Conservation (phyloP, 2,113 vertebrate species). For the Brachypodius melanocephalos region DNA sequence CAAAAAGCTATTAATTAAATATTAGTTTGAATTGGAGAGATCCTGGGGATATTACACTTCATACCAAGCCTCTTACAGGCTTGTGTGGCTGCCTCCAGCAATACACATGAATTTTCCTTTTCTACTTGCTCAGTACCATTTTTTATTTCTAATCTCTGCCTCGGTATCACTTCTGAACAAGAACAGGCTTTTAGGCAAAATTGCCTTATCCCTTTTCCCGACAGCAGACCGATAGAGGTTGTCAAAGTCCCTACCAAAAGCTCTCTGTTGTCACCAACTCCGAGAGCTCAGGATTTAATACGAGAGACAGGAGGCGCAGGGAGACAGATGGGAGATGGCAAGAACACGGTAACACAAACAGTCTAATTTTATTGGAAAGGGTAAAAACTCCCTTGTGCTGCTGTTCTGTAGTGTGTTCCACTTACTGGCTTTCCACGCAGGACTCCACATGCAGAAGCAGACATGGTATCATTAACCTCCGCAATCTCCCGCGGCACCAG, state of each 20-base stretch:
- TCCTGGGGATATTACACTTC: background rate
- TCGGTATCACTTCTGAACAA: background rate
- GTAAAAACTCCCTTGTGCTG: background rate
- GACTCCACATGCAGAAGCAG: background rate
- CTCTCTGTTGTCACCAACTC: background rate
- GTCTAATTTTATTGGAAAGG: conserved; percentile 3
- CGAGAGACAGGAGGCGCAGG: background rate
- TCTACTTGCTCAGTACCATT: background rate
- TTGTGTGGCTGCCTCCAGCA: background rate
- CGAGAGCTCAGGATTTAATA: background rate
- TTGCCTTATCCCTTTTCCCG: background rate
- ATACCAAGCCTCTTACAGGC: background rate
- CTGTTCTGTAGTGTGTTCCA: background rate
- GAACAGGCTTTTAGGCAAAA: conserved; percentile 12
- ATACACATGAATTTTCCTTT: background rate
- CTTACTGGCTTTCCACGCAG: background rate
- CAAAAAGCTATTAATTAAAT: conserved; percentile 10
- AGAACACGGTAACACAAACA: background rate
- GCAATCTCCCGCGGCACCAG: background rate
- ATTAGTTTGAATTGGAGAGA: background rate
- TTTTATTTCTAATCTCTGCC: background rate
- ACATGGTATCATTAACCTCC: background rate
- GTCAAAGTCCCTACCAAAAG: background rate
- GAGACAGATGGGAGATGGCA: conserved; percentile 20
- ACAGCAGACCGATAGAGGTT: background rate